Conservation (phyloP, 2,797 vertebrate genomes). For the Hybognathus amarus region DNA sequence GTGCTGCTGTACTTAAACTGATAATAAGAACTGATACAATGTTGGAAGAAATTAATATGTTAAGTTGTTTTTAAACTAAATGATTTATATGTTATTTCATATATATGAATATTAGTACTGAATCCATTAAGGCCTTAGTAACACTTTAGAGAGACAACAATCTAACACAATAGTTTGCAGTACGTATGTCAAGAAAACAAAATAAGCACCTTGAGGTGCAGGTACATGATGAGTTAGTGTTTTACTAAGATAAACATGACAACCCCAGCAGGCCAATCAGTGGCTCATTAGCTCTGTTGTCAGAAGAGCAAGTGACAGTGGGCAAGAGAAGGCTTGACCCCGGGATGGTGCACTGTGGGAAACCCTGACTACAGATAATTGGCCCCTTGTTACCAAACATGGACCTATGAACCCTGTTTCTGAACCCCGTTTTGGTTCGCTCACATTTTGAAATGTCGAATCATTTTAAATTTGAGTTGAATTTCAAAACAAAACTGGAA, state of each 20-base stretch:
- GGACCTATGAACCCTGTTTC: conserved; percentile 38
- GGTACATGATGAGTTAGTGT: conserved; percentile 57
- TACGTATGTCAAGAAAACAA: conserved; percentile 16
- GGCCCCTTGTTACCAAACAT: conserved; percentile 54
- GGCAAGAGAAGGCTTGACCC: conserved; percentile 59
- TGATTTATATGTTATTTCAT: no score
- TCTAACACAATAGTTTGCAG: background rate
- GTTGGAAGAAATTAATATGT: background rate
- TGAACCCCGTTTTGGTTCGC: background rate
- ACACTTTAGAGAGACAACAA: background rate
- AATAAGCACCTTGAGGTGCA: conserved; percentile 16
- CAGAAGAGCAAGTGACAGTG: conserved; percentile 77
- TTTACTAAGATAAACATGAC: conserved; percentile 55
- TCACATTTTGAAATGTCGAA: background rate
- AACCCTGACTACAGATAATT: conserved; percentile 57
- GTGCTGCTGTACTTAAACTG: conserved; percentile 71
- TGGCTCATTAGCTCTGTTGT: conserved; percentile 80
- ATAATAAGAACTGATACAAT: background rate
- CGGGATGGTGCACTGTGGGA: conserved; percentile 40
- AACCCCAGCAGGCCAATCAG: conserved; percentile 74
- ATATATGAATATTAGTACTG: background rate
- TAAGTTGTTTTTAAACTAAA: background rate
- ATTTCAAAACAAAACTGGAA: background rate
- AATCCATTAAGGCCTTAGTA: background rate
- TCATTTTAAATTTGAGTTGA: background rate